Conservation (phyloP, 2,113 vertebrate species). For the Anarhynchus alexandrinus region DNA sequence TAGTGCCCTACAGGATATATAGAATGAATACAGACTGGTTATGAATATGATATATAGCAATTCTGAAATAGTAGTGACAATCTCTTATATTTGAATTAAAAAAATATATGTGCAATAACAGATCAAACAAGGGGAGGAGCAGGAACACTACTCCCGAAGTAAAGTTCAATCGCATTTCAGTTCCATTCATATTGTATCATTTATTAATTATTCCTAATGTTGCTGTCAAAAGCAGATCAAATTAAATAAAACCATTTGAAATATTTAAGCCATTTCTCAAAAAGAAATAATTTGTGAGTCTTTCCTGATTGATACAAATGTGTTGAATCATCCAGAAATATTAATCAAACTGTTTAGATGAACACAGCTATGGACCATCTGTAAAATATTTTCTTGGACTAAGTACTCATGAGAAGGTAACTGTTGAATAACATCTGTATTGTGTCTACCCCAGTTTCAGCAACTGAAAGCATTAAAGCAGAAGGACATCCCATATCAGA, state of each 20-base stretch:
- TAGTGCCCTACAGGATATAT: background rate
- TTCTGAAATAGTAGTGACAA: background rate
- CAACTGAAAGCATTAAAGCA: background rate
- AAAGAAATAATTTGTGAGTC: background rate
- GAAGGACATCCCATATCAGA: background rate
- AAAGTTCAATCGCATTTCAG: background rate
- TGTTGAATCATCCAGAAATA: background rate
- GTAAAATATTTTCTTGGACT: background rate
- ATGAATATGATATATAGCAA: background rate
- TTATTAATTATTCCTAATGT: background rate
- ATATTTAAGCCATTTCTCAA: background rate
- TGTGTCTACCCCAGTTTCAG: background rate
- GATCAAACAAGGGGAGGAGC: background rate
- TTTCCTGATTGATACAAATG: background rate
- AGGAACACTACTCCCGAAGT: background rate
- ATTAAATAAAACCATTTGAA: background rate
- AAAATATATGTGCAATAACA: background rate
- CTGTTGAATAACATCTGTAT: background rate
- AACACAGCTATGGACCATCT: background rate
- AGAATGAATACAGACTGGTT: background rate
- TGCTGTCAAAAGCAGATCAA: background rate
- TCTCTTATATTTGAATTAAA: background rate
- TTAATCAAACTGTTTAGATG: background rate
- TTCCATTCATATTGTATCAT: background rate
- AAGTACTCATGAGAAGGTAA: background rate